Evolutionary conservation across 1,140 invertebrate genomes (phyloP), one percentile per base, ranked within the genome.

Genomic region (Cyphomyrmex costatus): DNA sequence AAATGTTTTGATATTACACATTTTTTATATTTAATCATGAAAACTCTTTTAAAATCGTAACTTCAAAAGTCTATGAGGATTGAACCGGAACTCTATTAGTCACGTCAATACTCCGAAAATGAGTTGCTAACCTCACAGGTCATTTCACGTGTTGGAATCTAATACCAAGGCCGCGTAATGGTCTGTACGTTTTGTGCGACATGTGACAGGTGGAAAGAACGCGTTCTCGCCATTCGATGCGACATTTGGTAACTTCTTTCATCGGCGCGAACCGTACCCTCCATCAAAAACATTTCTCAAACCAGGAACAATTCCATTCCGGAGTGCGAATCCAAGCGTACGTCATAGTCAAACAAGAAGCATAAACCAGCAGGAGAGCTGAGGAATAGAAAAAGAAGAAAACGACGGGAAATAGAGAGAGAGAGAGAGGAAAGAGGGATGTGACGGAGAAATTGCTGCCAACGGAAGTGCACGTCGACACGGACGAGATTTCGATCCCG

Each of bases 281-380:
- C 68, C 53, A 60, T 83, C 79, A 83, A 83, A 83, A 83, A 83
- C 68, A 74, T 83, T 83, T 83, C 68, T 83, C 79, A 73, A 56
- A 46, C 66, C 68, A 70, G 68, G 66, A 83, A 83, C 79, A 83
- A 83, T 83, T 73, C 79, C 36, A 83, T 83, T 83, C 53, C 68
- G 27, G 53, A 42, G 66, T 27, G 79, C 68, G 53, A 83, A 83
- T 83, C 79, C 68, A 36, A 73, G 53, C 68, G 79, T 83, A 83
- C 68, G 36, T 83, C 79, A 83, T 60, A 83, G 79, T 83, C 79
- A 83, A 83, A 83, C 79, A 74, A 83, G 79, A 83, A 83, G 68
- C 79, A 73, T 83, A 83, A 83, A 83, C 66, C 68, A 83, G 36
- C 53, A 53, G 56, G 79, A 19, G 68, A 60, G n/a, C 30, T n/a